These are phyloP conservation scores for Thelaira solivaga DNA, from an alignment of 2,888 invertebrate genomes.

Conservation along the genomic window DNA sequence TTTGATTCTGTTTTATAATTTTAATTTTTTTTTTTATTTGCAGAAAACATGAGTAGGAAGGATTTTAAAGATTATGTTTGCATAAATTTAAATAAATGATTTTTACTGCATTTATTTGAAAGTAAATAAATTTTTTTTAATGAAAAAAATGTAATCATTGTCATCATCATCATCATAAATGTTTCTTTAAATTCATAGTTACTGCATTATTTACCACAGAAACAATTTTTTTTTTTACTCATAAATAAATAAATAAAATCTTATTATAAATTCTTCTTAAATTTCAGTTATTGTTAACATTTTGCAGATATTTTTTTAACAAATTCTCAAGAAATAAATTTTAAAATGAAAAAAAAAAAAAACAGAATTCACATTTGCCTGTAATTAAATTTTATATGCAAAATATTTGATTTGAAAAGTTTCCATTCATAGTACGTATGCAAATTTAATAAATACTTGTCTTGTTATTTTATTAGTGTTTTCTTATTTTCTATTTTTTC, in stretches of 20 bases:
- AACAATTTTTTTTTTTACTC: too few relatives aligned
- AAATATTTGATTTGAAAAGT: conserved; percentile 14
- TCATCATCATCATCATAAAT: conserved; percentile 37
- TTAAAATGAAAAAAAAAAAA: conserved; percentile 13
- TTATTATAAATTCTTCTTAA: not conserved
- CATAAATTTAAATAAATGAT: conserved; percentile 56
- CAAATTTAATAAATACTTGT: conserved; percentile 44
- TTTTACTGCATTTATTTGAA: conserved; percentile 35
- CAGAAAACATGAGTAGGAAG: conserved; percentile 48
- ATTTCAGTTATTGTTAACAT: conserved; percentile 24
- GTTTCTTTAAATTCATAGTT: conserved; percentile 6
- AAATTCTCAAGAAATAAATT: conserved; percentile 51
- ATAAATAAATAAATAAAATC: conserved; percentile 45
- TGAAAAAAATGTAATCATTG: conserved; percentile 9
- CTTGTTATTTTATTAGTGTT: not conserved
- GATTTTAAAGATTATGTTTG: conserved; percentile 35
- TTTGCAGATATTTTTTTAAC: conserved; percentile 29
- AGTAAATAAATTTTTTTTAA: conserved; percentile 1
- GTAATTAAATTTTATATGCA: conserved; percentile 61
- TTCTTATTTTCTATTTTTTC: not conserved
- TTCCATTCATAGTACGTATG: conserved; percentile 39
- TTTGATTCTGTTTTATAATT: conserved; percentile 7
- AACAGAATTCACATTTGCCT: conserved; percentile 35
- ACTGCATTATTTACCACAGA: conserved; percentile 60
- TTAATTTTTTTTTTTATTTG: not conserved